Evolutionary conservation across 2,888 invertebrate species (phyloP), one percentile per base, ranked within the genome.

Genomic region (Drosophila kokeensis): DNA sequence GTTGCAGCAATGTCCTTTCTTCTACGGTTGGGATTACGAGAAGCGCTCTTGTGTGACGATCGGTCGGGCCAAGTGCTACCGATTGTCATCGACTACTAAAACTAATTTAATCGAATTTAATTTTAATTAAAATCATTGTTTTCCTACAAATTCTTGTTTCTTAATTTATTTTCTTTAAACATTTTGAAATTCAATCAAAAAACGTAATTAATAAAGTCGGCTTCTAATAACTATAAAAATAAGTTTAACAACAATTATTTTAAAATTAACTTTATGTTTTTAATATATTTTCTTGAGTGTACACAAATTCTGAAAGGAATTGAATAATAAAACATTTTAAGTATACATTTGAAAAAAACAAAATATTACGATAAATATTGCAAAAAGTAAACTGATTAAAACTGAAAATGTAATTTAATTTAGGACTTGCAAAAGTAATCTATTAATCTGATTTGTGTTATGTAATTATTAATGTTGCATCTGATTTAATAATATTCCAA

Each of bases 1-100:
- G 73, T 83, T 93, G 11, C 92, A 92, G 75, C 92, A 93, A 69
- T 93, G 93, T 62, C 93, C 93, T 0, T 82, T 90, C 62, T 90
- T 83, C 59, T 91, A 89, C 50, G 90, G 91, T 27, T 93, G 92
- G 92, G 93, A 93, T 70, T 78, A 78, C 36, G 79, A 81, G 40
- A 89, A 77, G 48, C 88, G 89, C 32, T 73, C 80, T 24, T 93
- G 93, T 60, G 75, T 88, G 1, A 57, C 80, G 13, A 75, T 85
- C 5, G 69, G 64, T 18, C 80, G 74, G 4, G 89, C 90, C 30
- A 86, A 78, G n/a, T 91, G 91, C 58, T 86, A 68, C 45, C 80
- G 76, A 10, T 70, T 54, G 13, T 36, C 24, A 18, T 13, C 50
- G 61, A 10, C 21, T 50, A 7, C 29, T 7, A 30, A 42, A 18